Percentiles rank a stretch among this genome's conserved stretches.
Evolutionary conservation across 2,797 vertebrate genomes (phyloP).

Genomic region (Strix occidentalis): DNA sequence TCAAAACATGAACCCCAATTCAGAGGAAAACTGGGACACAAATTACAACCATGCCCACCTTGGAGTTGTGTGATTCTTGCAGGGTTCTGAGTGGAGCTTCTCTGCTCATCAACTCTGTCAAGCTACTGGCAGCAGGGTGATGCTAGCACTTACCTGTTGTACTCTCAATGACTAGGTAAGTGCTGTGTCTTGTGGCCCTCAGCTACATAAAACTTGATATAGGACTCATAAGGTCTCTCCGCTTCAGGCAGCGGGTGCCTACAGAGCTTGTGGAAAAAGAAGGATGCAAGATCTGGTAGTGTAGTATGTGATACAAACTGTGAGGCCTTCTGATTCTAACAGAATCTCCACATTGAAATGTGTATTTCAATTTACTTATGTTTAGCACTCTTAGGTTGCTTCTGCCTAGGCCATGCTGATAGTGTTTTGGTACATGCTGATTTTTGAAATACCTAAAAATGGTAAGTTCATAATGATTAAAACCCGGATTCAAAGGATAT

Average conservation of each 20-base stretch:
- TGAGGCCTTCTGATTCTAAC: background rate
- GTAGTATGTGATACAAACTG: background rate
- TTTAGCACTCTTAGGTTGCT: background rate
- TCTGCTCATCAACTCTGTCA: background rate
- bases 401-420: background rate
- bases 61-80: background rate
- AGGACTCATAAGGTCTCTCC: background rate
- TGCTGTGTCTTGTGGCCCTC: background rate
- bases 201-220: background rate
- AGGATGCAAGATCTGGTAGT: background rate
- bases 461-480: background rate
- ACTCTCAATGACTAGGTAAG: background rate
- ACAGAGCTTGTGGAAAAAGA: background rate
- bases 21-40: background rate
- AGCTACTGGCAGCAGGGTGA: background rate
- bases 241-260: background rate
- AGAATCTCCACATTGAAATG: background rate
- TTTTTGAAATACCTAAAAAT: background rate
- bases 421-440: background rate
- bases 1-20: background rate
- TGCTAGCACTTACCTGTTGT: background rate
- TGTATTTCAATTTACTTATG: rapidly evolving
- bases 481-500: background rate
- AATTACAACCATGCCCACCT: background rate
- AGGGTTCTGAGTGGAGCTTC: background rate